Evolutionary conservation across 2,888 invertebrate genomes (phyloP).

Genomic region (Mesodorylaimus sp.): DNA sequence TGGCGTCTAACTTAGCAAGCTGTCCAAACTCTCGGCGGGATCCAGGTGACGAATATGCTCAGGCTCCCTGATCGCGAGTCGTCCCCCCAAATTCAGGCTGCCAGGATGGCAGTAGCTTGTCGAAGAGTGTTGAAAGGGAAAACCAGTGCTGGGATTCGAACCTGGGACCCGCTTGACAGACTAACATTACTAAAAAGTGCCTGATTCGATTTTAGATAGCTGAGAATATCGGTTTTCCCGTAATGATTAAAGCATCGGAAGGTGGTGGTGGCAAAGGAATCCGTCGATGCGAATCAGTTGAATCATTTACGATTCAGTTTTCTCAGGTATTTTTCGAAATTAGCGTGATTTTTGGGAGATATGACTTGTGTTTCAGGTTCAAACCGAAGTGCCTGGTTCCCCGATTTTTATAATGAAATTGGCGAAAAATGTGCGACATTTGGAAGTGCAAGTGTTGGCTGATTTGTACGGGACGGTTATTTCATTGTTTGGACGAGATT

Average conservation of each 20-base stretch:
- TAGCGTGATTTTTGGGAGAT: too few species aligned
- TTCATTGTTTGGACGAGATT: constrained; percentile 90
- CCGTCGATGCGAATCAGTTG: constrained; percentile 70
- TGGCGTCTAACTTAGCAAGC: too few species aligned
- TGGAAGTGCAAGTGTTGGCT: constrained; percentile 89
- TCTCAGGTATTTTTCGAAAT: constrained; percentile 53
- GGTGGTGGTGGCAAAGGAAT: constrained; percentile 99
- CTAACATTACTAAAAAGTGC: too few species aligned
- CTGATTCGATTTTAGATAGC: constrained; percentile 43
- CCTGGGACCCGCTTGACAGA: too few species aligned
- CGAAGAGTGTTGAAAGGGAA: too few species aligned
- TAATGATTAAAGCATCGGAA: constrained; percentile 98
- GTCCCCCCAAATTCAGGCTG: too few species aligned
- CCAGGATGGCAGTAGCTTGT: too few species aligned
- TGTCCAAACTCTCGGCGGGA: too few species aligned
- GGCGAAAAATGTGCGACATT: constrained; percentile 79
- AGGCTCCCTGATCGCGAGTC: too few species aligned
- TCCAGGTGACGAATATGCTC: too few species aligned
- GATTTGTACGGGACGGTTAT: constrained; percentile 97
- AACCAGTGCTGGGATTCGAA: too few species aligned
- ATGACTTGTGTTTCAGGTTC: too few species aligned
- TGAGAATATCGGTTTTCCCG: constrained; percentile 77
- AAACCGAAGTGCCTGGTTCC: constrained; percentile 91
- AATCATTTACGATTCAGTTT: constrained; percentile 75
- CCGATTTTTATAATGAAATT: constrained; percentile 98